Evolutionary conservation across 2,113 vertebrate genomes (phyloP).

Genomic region (Datnioides undecimradiatus): DNA sequence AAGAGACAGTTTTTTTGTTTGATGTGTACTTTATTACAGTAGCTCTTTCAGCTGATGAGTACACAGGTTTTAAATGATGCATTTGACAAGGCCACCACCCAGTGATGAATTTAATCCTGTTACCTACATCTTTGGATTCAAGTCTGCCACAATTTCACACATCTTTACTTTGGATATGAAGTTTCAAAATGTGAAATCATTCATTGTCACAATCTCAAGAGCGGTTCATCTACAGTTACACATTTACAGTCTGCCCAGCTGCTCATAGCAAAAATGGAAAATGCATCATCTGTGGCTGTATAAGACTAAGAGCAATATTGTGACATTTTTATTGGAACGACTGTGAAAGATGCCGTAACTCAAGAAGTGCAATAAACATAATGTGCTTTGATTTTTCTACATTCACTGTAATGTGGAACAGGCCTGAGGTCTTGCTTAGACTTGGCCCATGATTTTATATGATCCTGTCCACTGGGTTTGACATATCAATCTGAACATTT

Average conservation of each 20-base stretch:
- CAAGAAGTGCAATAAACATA: slow-evolving; percentile 68
- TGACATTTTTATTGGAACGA: slow-evolving; percentile 63
- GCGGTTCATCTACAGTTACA: slow-evolving; percentile 18
- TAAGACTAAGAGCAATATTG: slow-evolving; percentile 63
- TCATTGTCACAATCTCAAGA: slow-evolving; percentile 30
- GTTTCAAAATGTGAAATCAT: slow-evolving; percentile 28
- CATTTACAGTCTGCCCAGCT: slow-evolving; percentile 41
- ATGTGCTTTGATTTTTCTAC: slow-evolving; percentile 68
- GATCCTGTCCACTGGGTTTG: slow-evolving; percentile 40
- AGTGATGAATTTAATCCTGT: slow-evolving; percentile 9
- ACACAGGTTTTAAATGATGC: neutral
- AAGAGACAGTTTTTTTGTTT: neutral
- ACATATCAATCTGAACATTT: slow-evolving; percentile 65
- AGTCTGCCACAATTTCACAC: slow-evolving; percentile 1
- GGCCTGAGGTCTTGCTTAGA: slow-evolving; percentile 33
- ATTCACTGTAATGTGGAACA: slow-evolving; percentile 51
- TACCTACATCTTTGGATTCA: neutral
- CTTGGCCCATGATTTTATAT: slow-evolving; percentile 41
- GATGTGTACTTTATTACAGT: slow-evolving; percentile 13
- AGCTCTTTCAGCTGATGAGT: slow-evolving; percentile 23
- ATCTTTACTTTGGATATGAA: neutral
- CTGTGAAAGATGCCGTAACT: slow-evolving; percentile 66
- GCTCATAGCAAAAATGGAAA: slow-evolving; percentile 45
- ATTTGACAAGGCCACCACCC: slow-evolving; percentile 15
- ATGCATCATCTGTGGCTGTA: slow-evolving; percentile 23